Evolutionary conservation across 2,888 invertebrate genomes (phyloP).

Genomic region (Hoplodrina blanda): DNA sequence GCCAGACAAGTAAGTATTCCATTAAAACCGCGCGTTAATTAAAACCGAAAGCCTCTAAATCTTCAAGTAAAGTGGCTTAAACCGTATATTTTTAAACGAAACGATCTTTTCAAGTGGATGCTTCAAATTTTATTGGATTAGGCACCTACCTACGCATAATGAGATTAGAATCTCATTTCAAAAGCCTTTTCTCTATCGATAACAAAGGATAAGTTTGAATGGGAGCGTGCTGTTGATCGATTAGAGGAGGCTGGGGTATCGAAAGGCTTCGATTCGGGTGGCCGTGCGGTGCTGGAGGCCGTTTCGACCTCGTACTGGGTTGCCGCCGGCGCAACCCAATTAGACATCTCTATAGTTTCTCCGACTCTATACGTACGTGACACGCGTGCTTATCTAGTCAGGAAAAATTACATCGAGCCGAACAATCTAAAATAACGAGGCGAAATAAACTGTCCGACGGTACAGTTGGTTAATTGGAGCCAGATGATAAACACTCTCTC

Average conservation of each 20-base stretch:
- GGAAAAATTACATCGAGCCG: constrained; percentile 49
- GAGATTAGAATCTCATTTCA: constrained; percentile 64
- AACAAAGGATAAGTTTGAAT: constrained; percentile 66
- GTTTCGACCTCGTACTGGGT: constrained; percentile 38
- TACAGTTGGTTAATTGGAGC: constrained; percentile 46
- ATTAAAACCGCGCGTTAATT: constrained; percentile 62
- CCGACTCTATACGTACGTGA: constrained; percentile 54
- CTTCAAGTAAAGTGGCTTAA: constrained; percentile 52
- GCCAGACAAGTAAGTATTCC: constrained; percentile 48
- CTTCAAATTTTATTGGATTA: constrained; percentile 63
- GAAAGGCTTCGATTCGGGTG: constrained; percentile 49
- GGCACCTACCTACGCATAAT: constrained; percentile 58
- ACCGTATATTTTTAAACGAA: constrained; percentile 59
- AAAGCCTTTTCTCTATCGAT: constrained; percentile 64
- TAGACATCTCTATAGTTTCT: constrained; percentile 57
- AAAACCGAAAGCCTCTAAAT: constrained; percentile 52
- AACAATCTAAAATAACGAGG: constrained; percentile 48
- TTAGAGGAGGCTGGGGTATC: constrained; percentile 46
- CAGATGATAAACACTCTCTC: constrained; percentile 39
- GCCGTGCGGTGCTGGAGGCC: constrained; percentile 30
- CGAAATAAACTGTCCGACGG: constrained; percentile 36
- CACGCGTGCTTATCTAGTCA: constrained; percentile 45
- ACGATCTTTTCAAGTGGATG: constrained; percentile 55
- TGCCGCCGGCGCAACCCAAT: constrained; percentile 54
- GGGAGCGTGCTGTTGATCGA: constrained; percentile 62